Base-by-base conservation (phyloP, 2,113 vertebrate species). In the Turdus rufiventris region DNA sequence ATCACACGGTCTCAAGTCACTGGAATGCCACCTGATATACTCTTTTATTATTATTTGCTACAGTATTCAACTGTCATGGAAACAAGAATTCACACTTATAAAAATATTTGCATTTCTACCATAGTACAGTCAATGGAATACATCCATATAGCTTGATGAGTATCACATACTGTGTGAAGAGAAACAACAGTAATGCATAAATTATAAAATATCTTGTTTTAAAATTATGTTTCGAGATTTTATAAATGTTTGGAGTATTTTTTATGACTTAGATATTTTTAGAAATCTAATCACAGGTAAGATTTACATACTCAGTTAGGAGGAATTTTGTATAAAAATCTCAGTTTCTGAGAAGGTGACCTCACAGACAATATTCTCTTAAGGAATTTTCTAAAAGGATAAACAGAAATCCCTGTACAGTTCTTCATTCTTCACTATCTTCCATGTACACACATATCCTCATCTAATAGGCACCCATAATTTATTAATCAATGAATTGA, bases 301-400 rank as follows among this genome's bases (percentile, higher is more conserved):
- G 9, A 58, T 29, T 62, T 34, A 65, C 15, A 21, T 33, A 45
- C 0, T 1, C 7, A 53, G 3, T 68, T 43, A 60, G 14, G 28
- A 86, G 8, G 12, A 45, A 18, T 86, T 60, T 31, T 80, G 9
- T 45, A 45, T 53, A 51, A 31, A 14, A 61, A 54, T 53, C 18
- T 62, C 3, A 0, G 1, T 78, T 90, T 81, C 29, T 50, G 33
- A 71, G 29, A 79, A 67, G 0, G 0, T 25, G 40, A 54, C 5
- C 20, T 82, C 8, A 13, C 11, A 66, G 20, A 34, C 10, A 29
- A 68, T 43, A 54, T 29, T 51, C 6, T 63, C 21, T 47, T 62
- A 28, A 4, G 34, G 23, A 94, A 76, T 2, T n/a, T 56, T 34
- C 33, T 48, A 40, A 38, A 50, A 57, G 9, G 25, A 57, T 21